These are phyloP conservation scores for Calliphora vomitoria DNA, from an alignment of 2,888 invertebrate genomes.

Conservation along the genomic window DNA sequence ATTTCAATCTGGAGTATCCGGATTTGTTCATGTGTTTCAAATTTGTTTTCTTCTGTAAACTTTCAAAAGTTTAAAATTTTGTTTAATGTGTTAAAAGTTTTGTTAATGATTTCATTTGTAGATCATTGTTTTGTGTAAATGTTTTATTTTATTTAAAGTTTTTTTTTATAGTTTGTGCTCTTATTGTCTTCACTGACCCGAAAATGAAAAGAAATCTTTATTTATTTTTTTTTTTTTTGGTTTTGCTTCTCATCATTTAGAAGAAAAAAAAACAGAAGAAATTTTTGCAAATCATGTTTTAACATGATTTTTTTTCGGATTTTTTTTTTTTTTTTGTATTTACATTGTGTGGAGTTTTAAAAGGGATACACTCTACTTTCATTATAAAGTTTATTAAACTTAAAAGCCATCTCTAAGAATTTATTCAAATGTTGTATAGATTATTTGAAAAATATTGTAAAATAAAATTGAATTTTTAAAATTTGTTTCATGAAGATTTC, in stretches of 20 bases:
- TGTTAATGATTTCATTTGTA: constrained; percentile 61
- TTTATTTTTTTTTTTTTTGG: constrained; percentile 18
- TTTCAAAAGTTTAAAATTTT: neutral
- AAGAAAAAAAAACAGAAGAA: constrained; percentile 2
- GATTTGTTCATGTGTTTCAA: neutral
- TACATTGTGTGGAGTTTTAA: neutral
- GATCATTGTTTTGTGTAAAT: constrained; percentile 34
- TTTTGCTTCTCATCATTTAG: constrained; percentile 42
- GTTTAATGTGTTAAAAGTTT: constrained; percentile 46
- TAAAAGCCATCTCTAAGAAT: neutral
- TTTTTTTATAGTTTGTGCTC: constrained; percentile 3
- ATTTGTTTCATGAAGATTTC: no score
- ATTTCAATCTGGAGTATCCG: neutral
- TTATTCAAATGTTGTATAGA: no score
- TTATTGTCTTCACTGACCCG: constrained; percentile 63
- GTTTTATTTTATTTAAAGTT: neutral
- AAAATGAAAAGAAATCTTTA: constrained; percentile 61
- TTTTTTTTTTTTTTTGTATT: neutral
- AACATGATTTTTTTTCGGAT: neutral
- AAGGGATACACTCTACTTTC: constrained; percentile 15
- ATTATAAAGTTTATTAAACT: neutral
- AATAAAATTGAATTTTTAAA: no score
- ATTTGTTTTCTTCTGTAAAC: neutral
- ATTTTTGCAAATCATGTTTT: constrained; percentile 58
- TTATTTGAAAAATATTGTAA: no score